Percentiles rank a stretch among this genome's conserved stretches.
Evolutionary conservation across 2,113 vertebrate genomes (phyloP).

Genomic region (Pygathrix nemaeus): DNA sequence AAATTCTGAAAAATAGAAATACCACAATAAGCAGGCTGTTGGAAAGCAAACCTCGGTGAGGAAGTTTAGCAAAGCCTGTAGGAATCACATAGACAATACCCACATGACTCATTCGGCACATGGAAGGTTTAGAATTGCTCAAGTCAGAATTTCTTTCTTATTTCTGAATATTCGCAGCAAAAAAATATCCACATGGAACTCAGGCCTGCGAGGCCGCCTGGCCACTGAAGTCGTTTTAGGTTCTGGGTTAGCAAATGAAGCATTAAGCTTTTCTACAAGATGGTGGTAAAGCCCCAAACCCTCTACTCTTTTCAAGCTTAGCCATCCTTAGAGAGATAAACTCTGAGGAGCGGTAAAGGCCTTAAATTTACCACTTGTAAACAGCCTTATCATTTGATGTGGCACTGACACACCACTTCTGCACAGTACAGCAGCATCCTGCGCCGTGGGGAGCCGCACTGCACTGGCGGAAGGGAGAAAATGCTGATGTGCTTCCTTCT

Average conservation of each 20-base stretch:
- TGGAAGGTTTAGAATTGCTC: neutral
- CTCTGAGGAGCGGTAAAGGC: constrained; percentile 42
- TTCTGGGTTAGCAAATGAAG: constrained; percentile 53
- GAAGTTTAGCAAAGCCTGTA: neutral
- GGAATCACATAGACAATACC: neutral
- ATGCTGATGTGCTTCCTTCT: neutral
- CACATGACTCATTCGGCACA: neutral
- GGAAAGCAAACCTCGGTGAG: neutral
- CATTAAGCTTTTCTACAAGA: constrained; percentile 20
- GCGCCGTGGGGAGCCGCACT: neutral
- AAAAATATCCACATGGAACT: neutral
- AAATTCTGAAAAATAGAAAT: neutral
- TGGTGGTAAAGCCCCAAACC: neutral
- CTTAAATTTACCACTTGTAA: constrained; percentile 53
- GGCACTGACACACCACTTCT: constrained; percentile 22
- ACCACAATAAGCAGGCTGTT: neutral
- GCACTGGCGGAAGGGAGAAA: constrained; percentile 3
- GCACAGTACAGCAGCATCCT: neutral
- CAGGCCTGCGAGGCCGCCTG: neutral
- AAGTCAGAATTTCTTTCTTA: neutral
- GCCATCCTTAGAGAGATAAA: constrained; percentile 41
- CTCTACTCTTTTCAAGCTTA: constrained; percentile 58
- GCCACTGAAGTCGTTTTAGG: neutral
- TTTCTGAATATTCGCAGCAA: neutral
- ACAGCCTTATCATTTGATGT: neutral